A percentile compares a stretch with the other conserved stretches of the same genome.
Evolutionary conservation across 2,888 invertebrate species (phyloP).

Genomic region (Tipula lateralis): DNA sequence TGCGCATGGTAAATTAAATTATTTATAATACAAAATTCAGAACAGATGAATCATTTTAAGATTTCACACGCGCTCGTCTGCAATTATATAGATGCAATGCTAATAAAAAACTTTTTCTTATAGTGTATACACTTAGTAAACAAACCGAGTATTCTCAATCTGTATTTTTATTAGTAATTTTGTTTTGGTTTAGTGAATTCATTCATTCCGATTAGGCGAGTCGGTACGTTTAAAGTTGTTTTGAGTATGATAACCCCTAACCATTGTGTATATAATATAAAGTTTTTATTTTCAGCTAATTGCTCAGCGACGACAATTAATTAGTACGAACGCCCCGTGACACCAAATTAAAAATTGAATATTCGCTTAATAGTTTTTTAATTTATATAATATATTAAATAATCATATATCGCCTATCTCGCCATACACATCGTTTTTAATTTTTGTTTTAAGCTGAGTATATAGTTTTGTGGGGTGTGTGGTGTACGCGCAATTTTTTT

Average conservation of each 20-base stretch:
- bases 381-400: neutral
- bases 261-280: neutral
- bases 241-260: neutral
- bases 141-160: neutral
- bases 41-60: neutral
- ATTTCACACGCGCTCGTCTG: neutral
- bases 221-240: neutral
- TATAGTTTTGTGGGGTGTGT: neutral
- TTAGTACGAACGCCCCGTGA: neutral
- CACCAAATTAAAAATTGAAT: neutral
- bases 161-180: neutral
- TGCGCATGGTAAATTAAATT: neutral
- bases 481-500: neutral
- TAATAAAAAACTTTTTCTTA: neutral
- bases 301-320: neutral
- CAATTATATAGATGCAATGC: neutral
- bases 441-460: no score
- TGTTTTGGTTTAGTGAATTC: neutral
- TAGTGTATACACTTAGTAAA: neutral
- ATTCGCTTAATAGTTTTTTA: neutral
- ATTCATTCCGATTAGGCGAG: neutral
- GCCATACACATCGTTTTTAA: neutral
- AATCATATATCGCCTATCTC: neutral
- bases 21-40: neutral
- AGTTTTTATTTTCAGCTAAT: constrained; percentile 1